Conservation (phyloP, 1,140 invertebrate species). For the Temnothorax longispinosus region DNA sequence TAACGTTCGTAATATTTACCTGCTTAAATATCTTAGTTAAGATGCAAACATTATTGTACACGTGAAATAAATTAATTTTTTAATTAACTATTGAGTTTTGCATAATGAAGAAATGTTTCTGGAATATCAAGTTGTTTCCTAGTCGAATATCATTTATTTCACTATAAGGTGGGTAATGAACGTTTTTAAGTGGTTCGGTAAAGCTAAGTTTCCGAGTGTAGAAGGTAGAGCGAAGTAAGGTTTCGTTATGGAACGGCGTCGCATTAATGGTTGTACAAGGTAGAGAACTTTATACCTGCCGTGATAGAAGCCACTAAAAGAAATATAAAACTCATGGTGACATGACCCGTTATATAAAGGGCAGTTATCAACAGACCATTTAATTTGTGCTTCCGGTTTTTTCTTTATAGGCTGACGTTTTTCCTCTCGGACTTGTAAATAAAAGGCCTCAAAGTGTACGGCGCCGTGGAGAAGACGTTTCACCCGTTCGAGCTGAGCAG, state of each 20-base stretch:
- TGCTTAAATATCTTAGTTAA: neutral
- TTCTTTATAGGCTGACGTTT: conserved; percentile 83
- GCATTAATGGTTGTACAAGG: conserved; percentile 81
- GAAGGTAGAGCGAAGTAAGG: conserved; percentile 25
- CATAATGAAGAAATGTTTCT: neutral
- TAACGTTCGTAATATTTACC: neutral
- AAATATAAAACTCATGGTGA: conserved; percentile 74
- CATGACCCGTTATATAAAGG: conserved; percentile 56
- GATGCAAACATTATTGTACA: neutral
- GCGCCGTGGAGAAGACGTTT: conserved; percentile 85
- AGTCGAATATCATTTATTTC: neutral
- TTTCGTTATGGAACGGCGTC: conserved; percentile 54
- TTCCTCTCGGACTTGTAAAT: conserved; percentile 79
- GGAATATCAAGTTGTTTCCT: neutral
- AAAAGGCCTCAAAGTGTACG: conserved; percentile 87
- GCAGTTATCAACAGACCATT: conserved; percentile 64
- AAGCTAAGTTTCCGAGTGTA: neutral
- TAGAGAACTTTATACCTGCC: conserved; percentile 83
- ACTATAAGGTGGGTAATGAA: conserved; percentile 5
- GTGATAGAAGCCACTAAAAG: conserved; percentile 78
- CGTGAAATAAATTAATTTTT: neutral
- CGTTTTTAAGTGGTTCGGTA: conserved; percentile 5
- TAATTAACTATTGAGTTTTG: neutral
- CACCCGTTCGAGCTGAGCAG: conserved; percentile 85
- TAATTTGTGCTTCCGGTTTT: conserved; percentile 72